Conservation (phyloP, 2,113 vertebrate genomes). For the Danionella cerebrum region DNA sequence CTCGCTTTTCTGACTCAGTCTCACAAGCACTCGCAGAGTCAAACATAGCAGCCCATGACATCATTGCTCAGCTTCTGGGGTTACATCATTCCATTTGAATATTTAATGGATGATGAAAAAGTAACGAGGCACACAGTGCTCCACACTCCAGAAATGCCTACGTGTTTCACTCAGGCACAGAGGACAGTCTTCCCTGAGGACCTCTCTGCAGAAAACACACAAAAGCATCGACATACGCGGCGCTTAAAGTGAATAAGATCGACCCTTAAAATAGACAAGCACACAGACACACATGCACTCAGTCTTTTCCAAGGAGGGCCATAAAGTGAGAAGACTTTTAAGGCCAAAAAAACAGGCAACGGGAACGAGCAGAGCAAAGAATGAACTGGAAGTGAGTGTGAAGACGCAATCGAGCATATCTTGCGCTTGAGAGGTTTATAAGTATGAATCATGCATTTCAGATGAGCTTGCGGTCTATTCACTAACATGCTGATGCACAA, state of each 20-base stretch:
- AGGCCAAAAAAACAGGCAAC: slow-evolving; percentile 10
- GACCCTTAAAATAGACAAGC: slow-evolving; percentile 32
- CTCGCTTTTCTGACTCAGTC: neutral
- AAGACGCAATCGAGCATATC: too few species aligned
- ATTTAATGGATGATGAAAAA: slow-evolving; percentile 49
- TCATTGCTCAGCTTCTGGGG: slow-evolving; percentile 43
- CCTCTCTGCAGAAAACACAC: neutral
- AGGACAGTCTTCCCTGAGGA: slow-evolving; percentile 27
- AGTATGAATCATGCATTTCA: neutral
- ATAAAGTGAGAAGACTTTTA: neutral
- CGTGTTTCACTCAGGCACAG: slow-evolving; percentile 19
- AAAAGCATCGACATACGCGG: slow-evolving; percentile 1
- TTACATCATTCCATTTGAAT: slow-evolving; percentile 45
- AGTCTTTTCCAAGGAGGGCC: slow-evolving; percentile 1
- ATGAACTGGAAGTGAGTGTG: neutral
- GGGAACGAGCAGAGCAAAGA: slow-evolving; percentile 7
- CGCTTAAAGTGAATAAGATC: slow-evolving; percentile 34
- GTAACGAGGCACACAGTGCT: slow-evolving; percentile 35
- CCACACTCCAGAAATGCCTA: slow-evolving; percentile 33
- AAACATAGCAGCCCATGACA: slow-evolving; percentile 42
- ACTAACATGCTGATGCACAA: neutral
- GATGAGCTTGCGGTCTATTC: neutral
- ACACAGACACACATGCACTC: slow-evolving; percentile 19
- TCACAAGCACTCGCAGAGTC: slow-evolving; percentile 1
- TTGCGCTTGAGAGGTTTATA: too few species aligned